Evolutionary conservation across 2,113 vertebrate genomes (phyloP).

Genomic region (Heterochromis multidens): DNA sequence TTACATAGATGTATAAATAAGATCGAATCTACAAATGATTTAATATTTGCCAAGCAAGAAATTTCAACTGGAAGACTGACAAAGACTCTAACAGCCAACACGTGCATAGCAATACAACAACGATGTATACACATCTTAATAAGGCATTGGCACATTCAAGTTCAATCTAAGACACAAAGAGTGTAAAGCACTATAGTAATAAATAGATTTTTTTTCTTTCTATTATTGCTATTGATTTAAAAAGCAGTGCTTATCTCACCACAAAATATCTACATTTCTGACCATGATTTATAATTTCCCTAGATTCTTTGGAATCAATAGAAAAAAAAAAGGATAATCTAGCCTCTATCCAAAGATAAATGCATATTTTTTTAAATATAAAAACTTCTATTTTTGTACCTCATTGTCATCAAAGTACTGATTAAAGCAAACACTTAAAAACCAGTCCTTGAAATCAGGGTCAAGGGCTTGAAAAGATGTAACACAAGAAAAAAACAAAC

Average conservation of each 20-base stretch:
- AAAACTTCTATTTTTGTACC: constrained; percentile 54
- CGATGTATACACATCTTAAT: constrained; percentile 49
- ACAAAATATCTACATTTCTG: constrained; percentile 56
- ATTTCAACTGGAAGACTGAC: constrained; percentile 51
- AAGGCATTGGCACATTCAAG: constrained; percentile 72
- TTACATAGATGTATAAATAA: constrained; percentile 46
- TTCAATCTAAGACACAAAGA: constrained; percentile 68
- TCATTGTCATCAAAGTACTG: constrained; percentile 63
- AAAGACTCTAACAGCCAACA: constrained; percentile 49
- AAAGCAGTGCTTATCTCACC: constrained; percentile 61
- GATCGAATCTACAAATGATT: constrained; percentile 51
- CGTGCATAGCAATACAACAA: constrained; percentile 52
- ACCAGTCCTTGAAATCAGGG: constrained; percentile 64
- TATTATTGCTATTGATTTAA: constrained; percentile 72
- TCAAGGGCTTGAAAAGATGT: constrained; percentile 36
- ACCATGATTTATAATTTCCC: constrained; percentile 60
- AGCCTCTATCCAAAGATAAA: constrained; percentile 60
- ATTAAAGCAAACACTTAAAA: constrained; percentile 62
- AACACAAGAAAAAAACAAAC: background rate
- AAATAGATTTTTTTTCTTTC: constrained; percentile 55
- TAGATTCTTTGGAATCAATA: constrained; percentile 70
- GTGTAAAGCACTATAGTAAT: constrained; percentile 71
- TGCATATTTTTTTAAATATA: constrained; percentile 54
- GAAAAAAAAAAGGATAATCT: constrained; percentile 59
- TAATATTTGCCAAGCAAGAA: constrained; percentile 30